phyloP scores from a whole-genome alignment of 2,797 vertebrate species.

The Gambelia wislizenii region DNA sequence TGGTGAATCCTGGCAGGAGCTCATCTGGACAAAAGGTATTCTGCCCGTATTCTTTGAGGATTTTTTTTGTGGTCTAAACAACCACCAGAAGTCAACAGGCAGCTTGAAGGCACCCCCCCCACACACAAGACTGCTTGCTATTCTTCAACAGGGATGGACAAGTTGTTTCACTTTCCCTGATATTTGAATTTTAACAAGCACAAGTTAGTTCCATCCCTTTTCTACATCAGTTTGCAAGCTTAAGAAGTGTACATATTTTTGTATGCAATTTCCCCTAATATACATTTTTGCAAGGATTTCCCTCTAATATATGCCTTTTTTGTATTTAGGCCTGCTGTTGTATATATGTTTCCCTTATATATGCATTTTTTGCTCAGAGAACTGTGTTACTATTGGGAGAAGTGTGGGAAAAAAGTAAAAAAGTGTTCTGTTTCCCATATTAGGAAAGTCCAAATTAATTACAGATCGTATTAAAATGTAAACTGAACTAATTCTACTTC shows the following conservation, averaged over 20 bases:
- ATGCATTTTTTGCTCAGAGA: too few relatives aligned
- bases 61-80: too few relatives aligned
- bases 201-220: background rate
- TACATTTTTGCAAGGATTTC: background rate
- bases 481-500: background rate
- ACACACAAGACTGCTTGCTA: background rate
- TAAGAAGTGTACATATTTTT: background rate
- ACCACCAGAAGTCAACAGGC: too few relatives aligned
- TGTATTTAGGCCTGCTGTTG: background rate
- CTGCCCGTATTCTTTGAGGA: too few relatives aligned
- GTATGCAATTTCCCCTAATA: background rate
- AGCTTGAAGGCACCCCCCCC: too few relatives aligned
- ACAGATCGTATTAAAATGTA: background rate
- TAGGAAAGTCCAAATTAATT: background rate
- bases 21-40: too few relatives aligned
- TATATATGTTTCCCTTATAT: background rate
- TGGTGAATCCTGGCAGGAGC: too few relatives aligned
- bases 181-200: background rate
- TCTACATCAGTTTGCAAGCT: background rate
- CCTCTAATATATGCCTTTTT: background rate
- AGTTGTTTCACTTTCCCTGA: background rate
- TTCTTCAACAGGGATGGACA: background rate
- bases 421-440: background rate
- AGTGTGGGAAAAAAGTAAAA: background rate
- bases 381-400: too few relatives aligned